Conservation (phyloP, 2,797 vertebrate genomes). For the Lophotriccus pileatus region DNA sequence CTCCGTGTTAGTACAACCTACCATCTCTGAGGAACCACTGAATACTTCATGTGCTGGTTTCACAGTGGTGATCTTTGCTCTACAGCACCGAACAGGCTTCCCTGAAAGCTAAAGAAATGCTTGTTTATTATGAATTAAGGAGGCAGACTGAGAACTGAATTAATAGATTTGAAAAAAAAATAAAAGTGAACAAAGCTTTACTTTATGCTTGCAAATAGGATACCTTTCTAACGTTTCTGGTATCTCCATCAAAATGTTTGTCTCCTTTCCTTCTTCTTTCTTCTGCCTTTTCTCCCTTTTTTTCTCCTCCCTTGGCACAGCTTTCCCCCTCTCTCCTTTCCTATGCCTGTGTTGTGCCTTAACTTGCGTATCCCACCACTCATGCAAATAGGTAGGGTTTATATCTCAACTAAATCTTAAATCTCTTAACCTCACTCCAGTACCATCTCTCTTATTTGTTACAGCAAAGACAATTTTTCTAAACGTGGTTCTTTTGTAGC, state of each 20-base stretch:
- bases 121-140: not conserved
- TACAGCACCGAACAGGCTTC: not conserved
- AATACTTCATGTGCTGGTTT: not conserved
- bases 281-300: not conserved
- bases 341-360: not conserved
- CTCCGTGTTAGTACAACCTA: not conserved
- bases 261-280: not conserved
- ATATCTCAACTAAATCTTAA: not conserved
- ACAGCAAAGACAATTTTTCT: not conserved
- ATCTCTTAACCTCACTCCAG: not conserved
- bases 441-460: not conserved
- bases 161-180: not conserved
- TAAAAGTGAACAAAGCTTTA: not conserved
- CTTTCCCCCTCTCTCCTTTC: not conserved
- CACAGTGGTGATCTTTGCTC: not conserved
- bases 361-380: not conserved
- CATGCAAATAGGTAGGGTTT: not conserved
- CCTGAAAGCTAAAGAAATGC: not conserved
- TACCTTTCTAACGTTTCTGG: not conserved
- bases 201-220: not conserved
- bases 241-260: not conserved
- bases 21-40: not conserved
- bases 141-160: not conserved
- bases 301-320: not conserved
- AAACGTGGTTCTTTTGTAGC: not conserved